Conservation (phyloP, 2,888 invertebrate genomes). For the Plagiodera versicolora region DNA sequence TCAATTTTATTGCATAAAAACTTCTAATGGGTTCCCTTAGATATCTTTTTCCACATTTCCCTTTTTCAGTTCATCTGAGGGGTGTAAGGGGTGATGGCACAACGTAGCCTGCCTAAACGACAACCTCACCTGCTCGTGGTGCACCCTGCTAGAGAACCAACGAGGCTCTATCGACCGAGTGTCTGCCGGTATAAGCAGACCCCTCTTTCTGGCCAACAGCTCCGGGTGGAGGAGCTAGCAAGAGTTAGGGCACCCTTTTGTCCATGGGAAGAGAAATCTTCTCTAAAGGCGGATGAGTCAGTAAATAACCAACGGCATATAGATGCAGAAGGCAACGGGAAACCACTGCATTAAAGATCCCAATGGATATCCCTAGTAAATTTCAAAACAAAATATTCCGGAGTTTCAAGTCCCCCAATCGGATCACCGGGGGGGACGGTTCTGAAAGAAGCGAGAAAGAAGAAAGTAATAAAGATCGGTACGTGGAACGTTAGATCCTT, state of each 20-base stretch:
- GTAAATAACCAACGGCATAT: not conserved
- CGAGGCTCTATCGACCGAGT: slow-evolving; percentile 29
- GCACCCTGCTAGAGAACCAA: slow-evolving; percentile 25
- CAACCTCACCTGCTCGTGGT: slow-evolving; percentile 23
- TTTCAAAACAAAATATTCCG: too few relatives aligned
- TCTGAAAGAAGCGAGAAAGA: too few relatives aligned
- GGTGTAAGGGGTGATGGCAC: slow-evolving; percentile 15
- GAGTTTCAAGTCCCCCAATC: too few relatives aligned
- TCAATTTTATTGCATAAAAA: not conserved
- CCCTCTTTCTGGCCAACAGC: slow-evolving; percentile 25
- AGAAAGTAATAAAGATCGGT: too few relatives aligned
- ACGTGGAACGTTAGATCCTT: too few relatives aligned
- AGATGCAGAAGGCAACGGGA: slow-evolving; percentile 1
- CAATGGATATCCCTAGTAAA: too few relatives aligned
- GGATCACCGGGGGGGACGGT: too few relatives aligned
- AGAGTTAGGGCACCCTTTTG: slow-evolving; percentile 18
- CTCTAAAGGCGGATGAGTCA: not conserved
- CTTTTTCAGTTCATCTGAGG: not conserved
- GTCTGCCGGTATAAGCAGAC: slow-evolving; percentile 26
- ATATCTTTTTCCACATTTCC: not conserved
- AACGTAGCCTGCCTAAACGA: slow-evolving; percentile 14
- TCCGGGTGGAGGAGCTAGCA: slow-evolving; percentile 19
- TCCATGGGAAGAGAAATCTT: not conserved
- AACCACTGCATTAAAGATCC: not conserved
- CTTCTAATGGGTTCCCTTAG: not conserved